Conservation (phyloP, 1,140 invertebrate genomes). For the Aphelenchoides besseyi region DNA sequence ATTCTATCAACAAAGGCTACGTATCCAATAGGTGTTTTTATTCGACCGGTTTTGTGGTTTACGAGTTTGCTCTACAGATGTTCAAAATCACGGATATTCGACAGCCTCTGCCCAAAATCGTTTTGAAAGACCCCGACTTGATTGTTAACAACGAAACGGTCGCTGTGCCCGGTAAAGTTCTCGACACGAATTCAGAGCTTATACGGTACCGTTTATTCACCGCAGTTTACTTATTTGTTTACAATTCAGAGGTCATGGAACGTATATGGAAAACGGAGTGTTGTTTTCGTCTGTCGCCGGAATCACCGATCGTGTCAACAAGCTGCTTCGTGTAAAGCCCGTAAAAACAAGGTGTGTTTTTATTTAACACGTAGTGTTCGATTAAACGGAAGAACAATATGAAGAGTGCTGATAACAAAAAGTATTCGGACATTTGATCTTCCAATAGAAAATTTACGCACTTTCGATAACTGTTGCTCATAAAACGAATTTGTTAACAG, state of each 20-base stretch:
- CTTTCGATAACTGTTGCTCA: background rate
- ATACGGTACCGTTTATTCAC: slow-evolving; percentile 17
- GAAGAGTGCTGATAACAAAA: slow-evolving; percentile 7
- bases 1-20: no score
- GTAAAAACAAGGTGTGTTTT: slow-evolving; percentile 73
- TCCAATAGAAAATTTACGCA: background rate
- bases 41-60: no score
- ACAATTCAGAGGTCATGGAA: slow-evolving; percentile 89
- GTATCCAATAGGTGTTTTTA: no score
- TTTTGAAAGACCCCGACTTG: background rate
- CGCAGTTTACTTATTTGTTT: background rate
- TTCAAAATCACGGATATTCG: background rate
- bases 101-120: background rate
- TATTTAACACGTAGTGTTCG: slow-evolving; percentile 10
- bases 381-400: background rate
- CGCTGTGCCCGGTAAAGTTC: background rate
- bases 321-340: slow-evolving; percentile 83
- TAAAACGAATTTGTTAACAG: background rate
- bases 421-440: background rate
- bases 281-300: slow-evolving; percentile 89
- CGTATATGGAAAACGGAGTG: slow-evolving; percentile 76
- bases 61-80: no score
- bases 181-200: slow-evolving; percentile 1
- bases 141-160: slow-evolving; percentile 5
- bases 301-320: slow-evolving; percentile 86